phyloP scores from a whole-genome alignment of 2,113 vertebrate species.

The Microcebus griseorufus region DNA sequence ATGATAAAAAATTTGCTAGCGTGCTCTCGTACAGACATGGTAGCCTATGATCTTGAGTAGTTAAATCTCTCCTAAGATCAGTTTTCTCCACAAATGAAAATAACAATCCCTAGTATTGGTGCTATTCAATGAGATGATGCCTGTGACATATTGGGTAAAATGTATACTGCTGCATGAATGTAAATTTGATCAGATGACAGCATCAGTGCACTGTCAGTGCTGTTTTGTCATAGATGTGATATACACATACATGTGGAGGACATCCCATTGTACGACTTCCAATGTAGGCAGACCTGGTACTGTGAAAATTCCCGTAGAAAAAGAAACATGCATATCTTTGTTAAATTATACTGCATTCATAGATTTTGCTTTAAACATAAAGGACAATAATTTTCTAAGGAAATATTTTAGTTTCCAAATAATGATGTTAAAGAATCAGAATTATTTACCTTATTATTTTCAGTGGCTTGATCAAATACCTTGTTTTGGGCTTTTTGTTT shows the following conservation, averaged over 20 bases:
- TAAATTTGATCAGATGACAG: too few relatives aligned
- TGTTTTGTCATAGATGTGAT: background rate
- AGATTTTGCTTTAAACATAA: background rate
- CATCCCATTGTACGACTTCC: background rate
- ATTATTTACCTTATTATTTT: background rate
- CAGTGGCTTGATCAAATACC: background rate
- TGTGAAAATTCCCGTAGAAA: background rate
- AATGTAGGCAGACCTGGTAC: background rate
- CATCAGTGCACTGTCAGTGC: accelerated
- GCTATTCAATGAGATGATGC: background rate
- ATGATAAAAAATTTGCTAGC: background rate
- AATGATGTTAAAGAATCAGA: background rate
- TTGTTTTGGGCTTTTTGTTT: background rate
- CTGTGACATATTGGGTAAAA: background rate
- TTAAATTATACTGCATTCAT: background rate
- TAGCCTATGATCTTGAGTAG: background rate
- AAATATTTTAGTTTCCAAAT: background rate
- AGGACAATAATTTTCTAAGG: background rate
- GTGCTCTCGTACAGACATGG: background rate
- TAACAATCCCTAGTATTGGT: background rate
- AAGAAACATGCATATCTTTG: background rate
- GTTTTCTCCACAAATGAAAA: background rate
- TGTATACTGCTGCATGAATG: too few relatives aligned
- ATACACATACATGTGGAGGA: background rate
- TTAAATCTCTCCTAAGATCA: background rate